phyloP scores from a whole-genome alignment of 2,113 vertebrate species.

The Solea senegalensis region DNA sequence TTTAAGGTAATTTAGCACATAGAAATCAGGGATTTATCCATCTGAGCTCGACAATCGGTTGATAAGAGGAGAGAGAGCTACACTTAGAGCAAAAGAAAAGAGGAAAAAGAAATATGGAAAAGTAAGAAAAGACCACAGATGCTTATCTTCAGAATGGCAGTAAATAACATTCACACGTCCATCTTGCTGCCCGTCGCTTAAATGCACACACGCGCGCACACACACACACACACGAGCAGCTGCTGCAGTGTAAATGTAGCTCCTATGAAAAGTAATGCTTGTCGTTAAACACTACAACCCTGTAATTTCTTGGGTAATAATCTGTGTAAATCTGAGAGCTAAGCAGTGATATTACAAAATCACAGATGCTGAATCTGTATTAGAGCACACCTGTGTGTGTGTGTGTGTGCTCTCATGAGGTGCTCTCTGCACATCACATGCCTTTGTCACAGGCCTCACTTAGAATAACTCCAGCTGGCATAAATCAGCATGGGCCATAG shows the following conservation, averaged over 20 bases:
- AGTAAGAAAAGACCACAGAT: constrained; percentile 8
- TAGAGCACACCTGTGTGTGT: too few relatives aligned
- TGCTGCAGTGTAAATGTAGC: constrained; percentile 26
- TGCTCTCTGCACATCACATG: constrained; percentile 25
- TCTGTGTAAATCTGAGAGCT: constrained; percentile 9
- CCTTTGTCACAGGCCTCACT: constrained; percentile 38
- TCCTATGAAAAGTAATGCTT: constrained; percentile 35
- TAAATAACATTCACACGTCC: constrained; percentile 37
- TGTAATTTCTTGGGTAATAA: constrained; percentile 40
- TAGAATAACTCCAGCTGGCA: constrained; percentile 41
- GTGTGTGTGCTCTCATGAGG: constrained; percentile 6
- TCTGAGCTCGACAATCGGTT: too few relatives aligned
- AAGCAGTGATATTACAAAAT: constrained; percentile 16
- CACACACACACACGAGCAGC: constrained; percentile 14
- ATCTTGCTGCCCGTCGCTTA: constrained; percentile 1
- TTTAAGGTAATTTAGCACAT: too few relatives aligned
- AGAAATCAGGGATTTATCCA: too few relatives aligned
- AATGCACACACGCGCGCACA: neutral
- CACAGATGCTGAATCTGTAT: neutral
- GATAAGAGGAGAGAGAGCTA: neutral
- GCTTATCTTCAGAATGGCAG: constrained; percentile 18
- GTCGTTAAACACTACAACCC: constrained; percentile 18
- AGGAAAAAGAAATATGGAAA: neutral
- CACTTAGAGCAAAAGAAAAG: neutral
- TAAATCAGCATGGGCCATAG: constrained; percentile 59